Conservation (phyloP, 2,888 invertebrate species). For the Choreutis nemorana region DNA sequence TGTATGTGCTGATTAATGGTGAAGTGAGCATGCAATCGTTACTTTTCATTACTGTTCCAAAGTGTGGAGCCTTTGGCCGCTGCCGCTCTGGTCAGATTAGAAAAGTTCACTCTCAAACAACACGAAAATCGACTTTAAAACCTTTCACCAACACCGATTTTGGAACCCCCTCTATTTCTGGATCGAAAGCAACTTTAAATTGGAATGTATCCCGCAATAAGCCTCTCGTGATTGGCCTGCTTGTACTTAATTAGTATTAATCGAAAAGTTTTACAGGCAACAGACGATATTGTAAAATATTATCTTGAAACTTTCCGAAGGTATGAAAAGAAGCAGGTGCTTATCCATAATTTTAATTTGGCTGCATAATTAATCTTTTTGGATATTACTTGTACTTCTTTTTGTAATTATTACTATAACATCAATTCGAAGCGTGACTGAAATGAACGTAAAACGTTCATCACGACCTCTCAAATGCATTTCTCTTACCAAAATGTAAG, state of each 20-base stretch:
- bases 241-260: conserved; percentile 65
- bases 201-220: conserved; percentile 65
- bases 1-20: conserved; percentile 62
- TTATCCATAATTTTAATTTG: too few relatives aligned
- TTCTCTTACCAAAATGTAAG: too few relatives aligned
- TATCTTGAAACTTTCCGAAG: too few relatives aligned
- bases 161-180: conserved; percentile 43
- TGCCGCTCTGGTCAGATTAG: conserved; percentile 59
- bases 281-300: conserved; percentile 22
- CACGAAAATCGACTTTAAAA: conserved; percentile 64
- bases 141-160: conserved; percentile 59
- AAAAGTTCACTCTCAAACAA: conserved; percentile 55
- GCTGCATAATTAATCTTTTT: too few relatives aligned
- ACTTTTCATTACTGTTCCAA: conserved; percentile 64
- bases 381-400: too few relatives aligned
- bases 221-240: conserved; percentile 62
- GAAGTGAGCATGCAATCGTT: conserved; percentile 60
- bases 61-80: conserved; percentile 52
- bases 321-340: too few relatives aligned
- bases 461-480: too few relatives aligned
- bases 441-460: too few relatives aligned
- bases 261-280: conserved; percentile 43
- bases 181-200: conserved; percentile 64
- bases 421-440: too few relatives aligned
- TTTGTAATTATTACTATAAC: too few relatives aligned